Conservation (phyloP, 2,888 invertebrate genomes). For the Steinernema carpocapsae region DNA sequence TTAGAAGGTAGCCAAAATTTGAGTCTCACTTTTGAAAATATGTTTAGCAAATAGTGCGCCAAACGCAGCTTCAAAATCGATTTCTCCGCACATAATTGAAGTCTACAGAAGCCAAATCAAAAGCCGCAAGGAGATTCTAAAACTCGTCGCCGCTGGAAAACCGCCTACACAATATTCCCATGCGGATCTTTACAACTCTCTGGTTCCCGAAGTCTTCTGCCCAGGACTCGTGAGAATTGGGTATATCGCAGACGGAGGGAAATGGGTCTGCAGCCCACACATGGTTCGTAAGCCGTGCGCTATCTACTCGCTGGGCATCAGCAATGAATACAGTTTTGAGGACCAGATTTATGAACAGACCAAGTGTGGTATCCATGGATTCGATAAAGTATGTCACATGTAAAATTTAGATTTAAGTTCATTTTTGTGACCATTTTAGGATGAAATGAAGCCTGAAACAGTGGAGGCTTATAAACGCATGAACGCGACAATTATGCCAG, state of each 20-base stretch:
- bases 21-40: no score
- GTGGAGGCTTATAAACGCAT: background rate
- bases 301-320: conserved; percentile 36
- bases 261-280: conserved; percentile 37
- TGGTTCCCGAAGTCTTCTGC: conserved; percentile 33
- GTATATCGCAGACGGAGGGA: conserved; percentile 29
- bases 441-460: conserved; percentile 7
- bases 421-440: conserved; percentile 5
- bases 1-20: no score
- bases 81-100: background rate
- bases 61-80: background rate
- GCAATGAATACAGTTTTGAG: conserved; percentile 37
- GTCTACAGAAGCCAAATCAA: conserved; percentile 3
- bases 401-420: background rate
- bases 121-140: background rate
- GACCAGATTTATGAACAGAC: conserved; percentile 20
- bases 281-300: conserved; percentile 14
- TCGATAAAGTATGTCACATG: conserved; percentile 27
- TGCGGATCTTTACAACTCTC: background rate
- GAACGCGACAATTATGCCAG: background rate
- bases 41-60: no score
- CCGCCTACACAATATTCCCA: background rate
- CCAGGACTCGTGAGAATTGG: conserved; percentile 32
- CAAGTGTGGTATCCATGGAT: conserved; percentile 33
- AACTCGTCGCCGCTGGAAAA: background rate